Percentiles rank a stretch among this genome's conserved stretches.
phyloP scores from a whole-genome alignment of 2,113 vertebrate species.

The Amazona vittata region DNA sequence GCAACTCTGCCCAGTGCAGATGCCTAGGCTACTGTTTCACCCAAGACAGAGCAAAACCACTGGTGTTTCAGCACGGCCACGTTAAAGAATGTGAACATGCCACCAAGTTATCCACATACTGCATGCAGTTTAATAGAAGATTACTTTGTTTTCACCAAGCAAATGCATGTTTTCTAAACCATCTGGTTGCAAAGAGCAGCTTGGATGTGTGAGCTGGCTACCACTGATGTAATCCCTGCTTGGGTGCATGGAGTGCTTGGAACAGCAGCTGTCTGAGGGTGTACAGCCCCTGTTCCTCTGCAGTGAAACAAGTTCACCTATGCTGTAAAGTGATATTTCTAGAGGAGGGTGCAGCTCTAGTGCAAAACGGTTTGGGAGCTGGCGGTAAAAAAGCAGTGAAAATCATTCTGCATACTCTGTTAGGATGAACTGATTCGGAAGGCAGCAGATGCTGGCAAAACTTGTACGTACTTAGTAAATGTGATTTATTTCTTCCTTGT shows the following conservation, averaged over 20 bases:
- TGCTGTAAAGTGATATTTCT: not conserved
- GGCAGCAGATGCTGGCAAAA: not conserved
- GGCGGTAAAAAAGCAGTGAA: not conserved
- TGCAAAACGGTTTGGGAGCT: not conserved
- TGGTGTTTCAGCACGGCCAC: not conserved
- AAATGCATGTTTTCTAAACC: not conserved
- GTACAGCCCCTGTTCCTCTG: not conserved
- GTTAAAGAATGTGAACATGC: not conserved
- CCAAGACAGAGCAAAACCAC: not conserved
- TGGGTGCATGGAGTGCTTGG: not conserved
- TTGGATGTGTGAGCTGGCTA: not conserved
- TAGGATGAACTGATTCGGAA: not conserved
- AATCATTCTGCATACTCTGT: accelerated
- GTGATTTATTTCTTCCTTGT: not conserved
- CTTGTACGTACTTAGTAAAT: not conserved
- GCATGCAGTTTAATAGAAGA: not conserved
- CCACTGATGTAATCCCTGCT: not conserved
- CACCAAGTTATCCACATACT: not conserved
- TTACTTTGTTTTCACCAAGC: not conserved
- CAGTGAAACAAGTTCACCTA: not conserved
- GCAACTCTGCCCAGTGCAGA: not conserved
- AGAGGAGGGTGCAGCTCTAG: not conserved
- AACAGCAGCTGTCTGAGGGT: not conserved
- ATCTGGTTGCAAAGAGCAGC: accelerated
- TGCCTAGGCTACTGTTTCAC: not conserved